Base-by-base conservation (phyloP, 37 sponge, comb jelly and placozoan genomes). In the Geodia barretti region DNA sequence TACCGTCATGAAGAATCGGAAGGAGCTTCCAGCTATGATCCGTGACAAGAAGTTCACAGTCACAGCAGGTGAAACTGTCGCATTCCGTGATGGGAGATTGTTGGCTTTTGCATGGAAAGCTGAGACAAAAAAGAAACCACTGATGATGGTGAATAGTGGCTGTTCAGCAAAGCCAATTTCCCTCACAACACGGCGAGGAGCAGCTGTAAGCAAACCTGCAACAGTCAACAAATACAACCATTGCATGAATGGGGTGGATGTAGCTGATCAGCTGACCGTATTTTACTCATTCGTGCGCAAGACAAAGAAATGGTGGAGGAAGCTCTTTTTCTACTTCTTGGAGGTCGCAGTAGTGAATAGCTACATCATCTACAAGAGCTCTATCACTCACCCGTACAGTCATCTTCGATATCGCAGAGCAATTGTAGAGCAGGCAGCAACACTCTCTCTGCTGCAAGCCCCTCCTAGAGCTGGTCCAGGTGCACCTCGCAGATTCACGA, bases 171-270 rank as follows among this genome's bases (percentile, higher is more conserved):
- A 69, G 30, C 2, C 4, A 4, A 23, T 31, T 2, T 2, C 3
- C 17, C 23, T 74, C n/a, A 7, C 4, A 31, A 30, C 58, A 4
- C 54, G 59, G 2, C 21, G 4, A n/a, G 24, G 47, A 24, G 1
- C 3, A 2, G 64, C 4, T 3, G 7, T 9, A 62, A 2, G 4
- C 35, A 69, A 73, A 4, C 74, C 74, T 1, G 2, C 5, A 3
- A 54, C 41, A 3, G 58, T 73, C 1, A 26, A 73, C 25, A 4
- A 39, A 2, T 73, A 73, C 74, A 73, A 73, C 42, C 54, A 73
- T 19, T 43, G 28, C 1, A 73, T 73, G 74, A 73, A 73, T 73
- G 43, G 74, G 4, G 74, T 73, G 2, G 74, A 73, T 26, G 4
- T 2, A 3, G 74, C 74, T 11, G 72, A 72, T 25, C 41, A 72